Conservation (phyloP, 2,888 invertebrate genomes). For the Synergus laeviventris region DNA sequence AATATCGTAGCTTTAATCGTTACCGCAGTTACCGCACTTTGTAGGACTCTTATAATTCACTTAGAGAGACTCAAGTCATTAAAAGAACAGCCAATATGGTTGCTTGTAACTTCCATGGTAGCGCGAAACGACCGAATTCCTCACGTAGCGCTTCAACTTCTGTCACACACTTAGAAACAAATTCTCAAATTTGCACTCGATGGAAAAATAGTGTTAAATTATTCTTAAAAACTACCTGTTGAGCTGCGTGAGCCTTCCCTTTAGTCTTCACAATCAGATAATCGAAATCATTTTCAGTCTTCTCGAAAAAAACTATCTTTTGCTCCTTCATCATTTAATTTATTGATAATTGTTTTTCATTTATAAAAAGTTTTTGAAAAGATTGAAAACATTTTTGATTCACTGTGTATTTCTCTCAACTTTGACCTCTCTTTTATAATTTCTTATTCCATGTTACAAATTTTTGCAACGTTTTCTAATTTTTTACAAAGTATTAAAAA, state of each 20-base stretch:
- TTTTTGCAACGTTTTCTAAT: neutral
- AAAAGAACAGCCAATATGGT: slow-evolving; percentile 49
- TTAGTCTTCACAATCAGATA: slow-evolving; percentile 12
- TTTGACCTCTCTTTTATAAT: neutral
- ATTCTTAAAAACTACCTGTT: neutral
- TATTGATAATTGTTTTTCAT: neutral
- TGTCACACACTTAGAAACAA: slow-evolving; percentile 2
- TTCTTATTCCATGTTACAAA: neutral
- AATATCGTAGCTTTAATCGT: slow-evolving; percentile 75
- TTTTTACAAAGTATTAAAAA: neutral
- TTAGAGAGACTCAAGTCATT: slow-evolving; percentile 56
- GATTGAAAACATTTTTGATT: neutral
- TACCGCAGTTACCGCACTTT: slow-evolving; percentile 73
- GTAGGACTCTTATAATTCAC: slow-evolving; percentile 72
- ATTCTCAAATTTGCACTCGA: neutral
- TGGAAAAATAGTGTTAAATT: neutral
- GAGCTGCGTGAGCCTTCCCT: slow-evolving; percentile 28
- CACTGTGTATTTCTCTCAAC: neutral
- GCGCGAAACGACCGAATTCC: slow-evolving; percentile 5
- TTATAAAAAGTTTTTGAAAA: slow-evolving; percentile 9
- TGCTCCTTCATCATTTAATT: neutral
- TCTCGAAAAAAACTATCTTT: neutral
- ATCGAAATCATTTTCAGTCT: neutral
- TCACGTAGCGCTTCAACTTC: slow-evolving; percentile 35
- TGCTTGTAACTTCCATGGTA: slow-evolving; percentile 51